phyloP scores from a whole-genome alignment of 1,140 invertebrate species.

The Musca domestica region DNA sequence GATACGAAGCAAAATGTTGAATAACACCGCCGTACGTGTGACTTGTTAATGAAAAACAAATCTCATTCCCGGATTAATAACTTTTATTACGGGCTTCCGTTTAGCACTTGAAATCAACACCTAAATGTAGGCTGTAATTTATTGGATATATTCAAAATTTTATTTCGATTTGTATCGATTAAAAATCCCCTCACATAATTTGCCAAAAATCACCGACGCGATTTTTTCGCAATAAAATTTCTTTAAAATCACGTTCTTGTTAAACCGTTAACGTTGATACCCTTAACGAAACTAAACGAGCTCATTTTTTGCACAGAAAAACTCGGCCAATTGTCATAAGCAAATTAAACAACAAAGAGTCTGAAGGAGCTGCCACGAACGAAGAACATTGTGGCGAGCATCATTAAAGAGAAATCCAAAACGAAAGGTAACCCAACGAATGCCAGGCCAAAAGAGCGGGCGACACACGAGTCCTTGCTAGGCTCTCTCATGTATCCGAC shows the following conservation, averaged over 20 bases:
- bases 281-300: constrained; percentile 42
- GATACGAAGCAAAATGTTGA: constrained; percentile 1
- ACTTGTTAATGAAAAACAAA: background rate
- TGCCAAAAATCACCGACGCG: constrained; percentile 4
- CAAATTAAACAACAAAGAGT: constrained; percentile 9
- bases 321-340: constrained; percentile 35
- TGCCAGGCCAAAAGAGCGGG: too few relatives aligned
- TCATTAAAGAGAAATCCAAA: too few relatives aligned
- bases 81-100: background rate
- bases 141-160: background rate
- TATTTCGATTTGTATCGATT: background rate
- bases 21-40: background rate
- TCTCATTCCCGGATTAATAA: background rate
- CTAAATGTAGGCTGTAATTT: background rate
- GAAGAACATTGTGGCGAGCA: background rate
- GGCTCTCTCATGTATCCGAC: background rate
- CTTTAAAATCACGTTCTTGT: constrained; percentile 2
- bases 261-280: constrained; percentile 37
- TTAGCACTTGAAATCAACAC: background rate
- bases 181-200: background rate
- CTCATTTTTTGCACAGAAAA: constrained; percentile 27
- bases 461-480: too few relatives aligned
- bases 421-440: too few relatives aligned
- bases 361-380: background rate
- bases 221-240: constrained; percentile 2